Percentiles rank a stretch among this genome's conserved stretches.
These are phyloP conservation scores for Apamea monoglypha DNA, from an alignment of 2,888 invertebrate species.

Conservation along the genomic window DNA sequence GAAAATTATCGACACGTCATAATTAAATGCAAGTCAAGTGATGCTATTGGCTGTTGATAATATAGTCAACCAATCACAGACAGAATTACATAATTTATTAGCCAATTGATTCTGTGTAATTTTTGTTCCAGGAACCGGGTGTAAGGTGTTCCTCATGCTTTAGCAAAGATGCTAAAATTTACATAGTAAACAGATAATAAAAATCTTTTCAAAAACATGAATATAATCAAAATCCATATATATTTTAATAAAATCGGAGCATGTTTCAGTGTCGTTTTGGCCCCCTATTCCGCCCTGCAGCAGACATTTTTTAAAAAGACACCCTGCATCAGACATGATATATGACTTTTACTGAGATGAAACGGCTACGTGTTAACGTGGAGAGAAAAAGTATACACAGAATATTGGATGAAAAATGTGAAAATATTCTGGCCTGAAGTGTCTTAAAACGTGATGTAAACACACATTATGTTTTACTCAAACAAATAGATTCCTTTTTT, in stretches of 20 bases:
- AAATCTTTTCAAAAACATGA: no score
- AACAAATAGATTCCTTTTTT: not conserved
- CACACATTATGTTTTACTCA: not conserved
- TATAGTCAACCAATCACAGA: no score
- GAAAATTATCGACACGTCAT: no score
- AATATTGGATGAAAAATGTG: conserved; percentile 26
- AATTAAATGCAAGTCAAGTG: no score
- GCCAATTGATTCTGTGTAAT: no score
- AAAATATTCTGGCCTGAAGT: conserved; percentile 15
- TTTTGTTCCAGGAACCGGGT: no score
- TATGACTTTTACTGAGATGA: conserved; percentile 20
- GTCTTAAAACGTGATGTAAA: conserved; percentile 8
- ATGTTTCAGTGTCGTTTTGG: conserved; percentile 2
- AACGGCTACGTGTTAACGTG: conserved; percentile 10
- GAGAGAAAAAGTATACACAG: not conserved
- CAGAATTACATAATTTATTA: no score
- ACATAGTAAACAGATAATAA: not conserved
- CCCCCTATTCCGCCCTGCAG: not conserved
- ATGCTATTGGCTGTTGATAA: no score
- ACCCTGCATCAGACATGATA: conserved; percentile 12
- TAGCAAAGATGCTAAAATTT: no score
- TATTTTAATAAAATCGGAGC: not conserved
- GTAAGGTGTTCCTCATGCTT: no score
- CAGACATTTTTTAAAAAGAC: no score
- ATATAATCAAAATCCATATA: no score